Conservation (phyloP, 2,113 vertebrate species). For the Oryzias javanicus region DNA sequence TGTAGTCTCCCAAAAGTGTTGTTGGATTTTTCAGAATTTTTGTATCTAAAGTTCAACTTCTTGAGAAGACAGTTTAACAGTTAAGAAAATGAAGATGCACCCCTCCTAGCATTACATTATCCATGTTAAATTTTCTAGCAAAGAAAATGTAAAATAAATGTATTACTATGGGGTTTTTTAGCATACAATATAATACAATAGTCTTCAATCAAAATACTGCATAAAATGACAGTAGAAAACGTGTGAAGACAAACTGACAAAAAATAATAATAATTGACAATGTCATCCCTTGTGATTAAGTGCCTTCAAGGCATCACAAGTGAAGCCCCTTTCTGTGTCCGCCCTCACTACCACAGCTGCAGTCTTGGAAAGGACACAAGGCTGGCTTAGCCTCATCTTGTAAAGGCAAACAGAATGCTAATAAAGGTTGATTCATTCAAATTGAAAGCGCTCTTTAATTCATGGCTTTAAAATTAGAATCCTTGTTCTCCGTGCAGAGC, state of each 20-base stretch:
- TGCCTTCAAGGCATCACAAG: slow-evolving; percentile 47
- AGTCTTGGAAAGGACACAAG: slow-evolving; percentile 65
- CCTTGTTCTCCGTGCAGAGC: slow-evolving; percentile 62
- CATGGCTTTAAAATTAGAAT: slow-evolving; percentile 71
- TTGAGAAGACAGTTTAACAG: too few species aligned
- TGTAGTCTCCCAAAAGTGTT: too few species aligned
- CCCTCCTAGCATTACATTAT: too few species aligned
- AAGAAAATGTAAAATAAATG: too few species aligned
- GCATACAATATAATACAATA: not conserved
- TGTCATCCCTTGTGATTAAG: slow-evolving; percentile 46
- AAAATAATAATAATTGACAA: slow-evolving; percentile 39
- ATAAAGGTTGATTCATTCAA: slow-evolving; percentile 72
- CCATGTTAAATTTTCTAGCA: too few species aligned
- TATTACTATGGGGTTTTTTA: too few species aligned
- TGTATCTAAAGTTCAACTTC: too few species aligned
- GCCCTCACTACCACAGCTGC: slow-evolving; percentile 64
- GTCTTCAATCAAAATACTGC: slow-evolving; percentile 8
- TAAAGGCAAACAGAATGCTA: slow-evolving; percentile 65
- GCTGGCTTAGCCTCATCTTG: slow-evolving; percentile 58
- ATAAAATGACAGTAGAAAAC: slow-evolving; percentile 3
- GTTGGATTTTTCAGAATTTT: too few species aligned
- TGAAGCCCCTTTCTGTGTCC: slow-evolving; percentile 67
- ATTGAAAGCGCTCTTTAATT: slow-evolving; percentile 74
- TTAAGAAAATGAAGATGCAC: too few species aligned
- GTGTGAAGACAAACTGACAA: slow-evolving; percentile 42